phyloP scores from a whole-genome alignment of 2,113 vertebrate genomes.

The Callorhinus ursinus region DNA sequence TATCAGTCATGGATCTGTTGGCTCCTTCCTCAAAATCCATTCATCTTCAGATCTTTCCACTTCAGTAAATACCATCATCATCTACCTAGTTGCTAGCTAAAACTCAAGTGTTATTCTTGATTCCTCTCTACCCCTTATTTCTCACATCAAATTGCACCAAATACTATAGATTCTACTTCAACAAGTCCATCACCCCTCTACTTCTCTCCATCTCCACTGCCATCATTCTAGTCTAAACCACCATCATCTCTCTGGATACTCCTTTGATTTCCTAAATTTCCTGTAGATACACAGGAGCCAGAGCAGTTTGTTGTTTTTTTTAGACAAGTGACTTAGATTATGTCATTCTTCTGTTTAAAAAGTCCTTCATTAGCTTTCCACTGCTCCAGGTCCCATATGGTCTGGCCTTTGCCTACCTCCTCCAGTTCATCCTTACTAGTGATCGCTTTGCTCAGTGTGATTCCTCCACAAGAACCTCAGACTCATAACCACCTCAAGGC shows the following conservation, averaged over 20 bases:
- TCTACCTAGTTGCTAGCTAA: not conserved
- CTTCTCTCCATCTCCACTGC: not conserved
- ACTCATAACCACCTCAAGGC: not conserved
- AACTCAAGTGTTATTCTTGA: not conserved
- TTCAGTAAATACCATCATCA: not conserved
- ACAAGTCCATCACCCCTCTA: not conserved
- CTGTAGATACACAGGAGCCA: not conserved
- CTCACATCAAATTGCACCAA: not conserved
- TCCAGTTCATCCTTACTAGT: not conserved
- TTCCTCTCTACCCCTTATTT: not conserved
- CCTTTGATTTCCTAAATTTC: not conserved
- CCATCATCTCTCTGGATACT: not conserved
- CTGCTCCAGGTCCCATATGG: not conserved
- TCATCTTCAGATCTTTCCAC: not conserved
- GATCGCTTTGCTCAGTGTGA: not conserved
- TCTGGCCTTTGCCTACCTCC: not conserved
- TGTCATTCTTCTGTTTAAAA: not conserved
- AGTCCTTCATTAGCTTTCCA: not conserved
- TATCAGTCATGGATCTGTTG: not conserved
- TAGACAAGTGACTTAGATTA: not conserved
- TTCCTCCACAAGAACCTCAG: not conserved
- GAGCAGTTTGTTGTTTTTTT: not conserved
- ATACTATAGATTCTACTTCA: not conserved
- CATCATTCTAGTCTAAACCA: not conserved
- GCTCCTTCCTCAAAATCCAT: not conserved